Conservation (phyloP, 2,797 vertebrate species). For the Vireo griseus region DNA sequence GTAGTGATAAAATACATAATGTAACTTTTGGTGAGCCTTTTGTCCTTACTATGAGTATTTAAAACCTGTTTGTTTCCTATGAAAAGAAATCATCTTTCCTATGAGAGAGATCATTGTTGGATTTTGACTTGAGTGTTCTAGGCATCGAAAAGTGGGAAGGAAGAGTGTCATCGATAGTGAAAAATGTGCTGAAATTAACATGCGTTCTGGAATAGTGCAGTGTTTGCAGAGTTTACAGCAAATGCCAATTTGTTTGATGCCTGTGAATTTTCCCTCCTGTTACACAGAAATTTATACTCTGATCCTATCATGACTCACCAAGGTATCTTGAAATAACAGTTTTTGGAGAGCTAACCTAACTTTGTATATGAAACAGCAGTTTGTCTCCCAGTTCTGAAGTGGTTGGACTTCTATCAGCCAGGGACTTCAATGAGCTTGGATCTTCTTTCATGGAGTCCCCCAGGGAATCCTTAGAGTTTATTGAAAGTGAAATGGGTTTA, state of each 20-base stretch:
- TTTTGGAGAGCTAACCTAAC: neutral
- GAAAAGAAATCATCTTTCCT: neutral
- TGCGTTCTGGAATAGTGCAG: neutral
- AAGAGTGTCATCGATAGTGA: neutral
- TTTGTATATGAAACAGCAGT: neutral
- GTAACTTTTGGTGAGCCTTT: neutral
- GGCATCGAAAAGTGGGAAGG: neutral
- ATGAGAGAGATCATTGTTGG: neutral
- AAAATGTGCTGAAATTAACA: neutral
- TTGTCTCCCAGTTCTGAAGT: conserved; percentile 5
- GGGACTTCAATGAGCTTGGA: conserved; percentile 32
- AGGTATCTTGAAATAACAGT: neutral
- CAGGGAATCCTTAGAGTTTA: neutral
- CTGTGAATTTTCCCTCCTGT: neutral
- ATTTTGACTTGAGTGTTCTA: neutral
- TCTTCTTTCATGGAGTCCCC: neutral
- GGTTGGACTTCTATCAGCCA: neutral
- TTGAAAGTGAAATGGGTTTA: conserved; percentile 11
- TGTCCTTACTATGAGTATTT: neutral
- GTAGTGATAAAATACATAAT: neutral
- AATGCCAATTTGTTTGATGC: neutral
- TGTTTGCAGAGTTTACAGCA: neutral
- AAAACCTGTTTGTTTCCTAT: neutral
- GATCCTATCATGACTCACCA: neutral
- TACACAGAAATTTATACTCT: neutral